Evolutionary conservation across 2,797 vertebrate genomes (phyloP), one percentile per base, ranked within the genome.

Genomic region (Myotis pilosus): DNA sequence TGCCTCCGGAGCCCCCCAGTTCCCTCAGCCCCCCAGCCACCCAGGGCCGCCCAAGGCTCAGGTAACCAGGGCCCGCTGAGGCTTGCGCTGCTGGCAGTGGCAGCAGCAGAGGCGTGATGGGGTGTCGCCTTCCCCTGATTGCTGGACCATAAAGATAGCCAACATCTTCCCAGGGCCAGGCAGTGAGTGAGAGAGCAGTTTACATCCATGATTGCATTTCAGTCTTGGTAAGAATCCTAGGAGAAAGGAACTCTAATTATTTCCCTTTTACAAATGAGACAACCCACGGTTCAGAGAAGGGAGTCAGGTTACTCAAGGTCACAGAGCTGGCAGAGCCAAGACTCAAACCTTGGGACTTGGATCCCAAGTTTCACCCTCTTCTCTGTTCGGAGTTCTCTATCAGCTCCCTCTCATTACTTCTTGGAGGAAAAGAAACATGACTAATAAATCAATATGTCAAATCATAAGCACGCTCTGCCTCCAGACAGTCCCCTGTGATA

Each of bases 381-480:
- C 71, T 80, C 41, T 49, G 49, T 36, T 92, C 78, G 41, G 16
- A 33, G 16, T 20, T 49, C 64, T 86, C 86, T 68, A 9, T 20
- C 81, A 81, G 38, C 33, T 75, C 66, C 44, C 60, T 75, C 66
- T 64, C 71, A 68, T 44, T 60, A 38, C 41, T 80, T 66, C 79
- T 30, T 33, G 28, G 33, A 22, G 64, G 36, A 87, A 53, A 44
- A 92, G 95, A 91, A 33, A 75, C 0, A 2, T 6, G 91, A 80
- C 79, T 64, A 55, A 60, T 96, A 91, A 97, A 96, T 78, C 85
- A 11, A 0, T 55, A 44, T 64, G 87, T 76, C 81, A 36, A 71
- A 20, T 30, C 30, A 12, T 13, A 87, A 92, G 57, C 30, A 1
- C 1, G 20, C 12, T 85, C 57, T 36, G 8, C 25, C 49, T 51